Conservation (phyloP, 1,140 invertebrate genomes). For the Acromyrmex heyeri region DNA sequence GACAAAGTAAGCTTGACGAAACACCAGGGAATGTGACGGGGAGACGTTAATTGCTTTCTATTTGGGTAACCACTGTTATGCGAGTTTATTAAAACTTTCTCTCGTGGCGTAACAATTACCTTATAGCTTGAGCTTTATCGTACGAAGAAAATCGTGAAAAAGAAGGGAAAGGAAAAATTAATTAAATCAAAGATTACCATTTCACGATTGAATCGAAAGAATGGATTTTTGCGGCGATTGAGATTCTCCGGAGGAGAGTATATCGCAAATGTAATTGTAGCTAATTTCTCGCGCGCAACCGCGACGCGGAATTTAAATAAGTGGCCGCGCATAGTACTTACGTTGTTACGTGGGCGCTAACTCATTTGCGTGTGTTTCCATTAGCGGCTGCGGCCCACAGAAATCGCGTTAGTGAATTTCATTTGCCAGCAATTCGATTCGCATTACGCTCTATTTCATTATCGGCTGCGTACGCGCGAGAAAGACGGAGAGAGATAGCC, state of each 20-base stretch:
- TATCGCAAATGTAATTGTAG: not conserved
- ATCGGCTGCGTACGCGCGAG: conserved; percentile 67
- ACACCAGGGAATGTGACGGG: not conserved
- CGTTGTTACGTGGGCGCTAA: conserved; percentile 61
- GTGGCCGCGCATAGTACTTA: conserved; percentile 26
- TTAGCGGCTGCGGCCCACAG: conserved; percentile 70
- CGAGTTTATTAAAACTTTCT: conserved; percentile 31
- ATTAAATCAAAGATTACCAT: not conserved
- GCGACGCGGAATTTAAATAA: conserved; percentile 55
- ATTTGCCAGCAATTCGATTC: conserved; percentile 78
- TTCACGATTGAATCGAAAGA: not conserved
- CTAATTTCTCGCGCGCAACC: conserved; percentile 22
- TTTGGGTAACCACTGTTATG: conserved; percentile 40
- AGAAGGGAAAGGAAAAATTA: not conserved
- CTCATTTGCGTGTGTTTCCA: conserved; percentile 80
- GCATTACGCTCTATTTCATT: conserved; percentile 84
- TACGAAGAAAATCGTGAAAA: not conserved
- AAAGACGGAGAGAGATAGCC: conserved; percentile 53
- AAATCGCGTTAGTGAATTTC: conserved; percentile 80
- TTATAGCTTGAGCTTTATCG: not conserved
- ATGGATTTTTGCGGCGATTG: not conserved
- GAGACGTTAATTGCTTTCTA: conserved; percentile 33
- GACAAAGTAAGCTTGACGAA: conserved; percentile 36
- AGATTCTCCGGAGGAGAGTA: not conserved
- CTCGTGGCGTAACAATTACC: conserved; percentile 12